Conservation (phyloP, 2,888 invertebrate species). For the Epinotia ramella region DNA sequence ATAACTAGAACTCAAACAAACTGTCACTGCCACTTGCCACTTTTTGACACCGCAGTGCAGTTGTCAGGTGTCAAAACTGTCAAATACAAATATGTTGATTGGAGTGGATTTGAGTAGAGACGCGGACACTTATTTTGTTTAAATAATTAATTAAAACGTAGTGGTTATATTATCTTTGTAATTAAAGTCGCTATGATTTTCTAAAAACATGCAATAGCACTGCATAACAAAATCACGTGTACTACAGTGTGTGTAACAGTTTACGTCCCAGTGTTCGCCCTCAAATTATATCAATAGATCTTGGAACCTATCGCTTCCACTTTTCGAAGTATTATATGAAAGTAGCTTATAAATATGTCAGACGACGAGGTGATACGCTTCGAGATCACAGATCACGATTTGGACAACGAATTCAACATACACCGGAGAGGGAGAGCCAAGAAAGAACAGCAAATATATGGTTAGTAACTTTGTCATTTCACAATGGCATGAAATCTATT, state of each 20-base stretch:
- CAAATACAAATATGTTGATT: background rate
- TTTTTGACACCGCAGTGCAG: background rate
- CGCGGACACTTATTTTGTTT: background rate
- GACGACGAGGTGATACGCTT: constrained; percentile 97
- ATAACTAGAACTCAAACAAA: background rate
- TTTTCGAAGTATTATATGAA: background rate
- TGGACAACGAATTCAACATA: constrained; percentile 96
- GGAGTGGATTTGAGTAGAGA: background rate
- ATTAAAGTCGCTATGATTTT: background rate
- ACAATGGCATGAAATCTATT: constrained; percentile 20
- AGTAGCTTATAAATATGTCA: constrained; percentile 81
- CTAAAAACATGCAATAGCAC: background rate
- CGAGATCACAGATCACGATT: constrained; percentile 97
- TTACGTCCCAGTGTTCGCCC: background rate
- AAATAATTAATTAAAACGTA: background rate
- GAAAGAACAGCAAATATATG: constrained; percentile 97
- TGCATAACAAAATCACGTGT: background rate
- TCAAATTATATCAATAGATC: background rate
- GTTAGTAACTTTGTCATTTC: constrained; percentile 78
- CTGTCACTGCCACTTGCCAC: background rate
- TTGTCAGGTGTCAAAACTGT: background rate
- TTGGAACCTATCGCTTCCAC: background rate
- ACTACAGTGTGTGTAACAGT: no score
- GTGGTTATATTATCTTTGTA: no score
- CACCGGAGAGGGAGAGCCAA: constrained; percentile 89